phyloP scores from a whole-genome alignment of 2,888 invertebrate species.

The Drosophila tripunctata region DNA sequence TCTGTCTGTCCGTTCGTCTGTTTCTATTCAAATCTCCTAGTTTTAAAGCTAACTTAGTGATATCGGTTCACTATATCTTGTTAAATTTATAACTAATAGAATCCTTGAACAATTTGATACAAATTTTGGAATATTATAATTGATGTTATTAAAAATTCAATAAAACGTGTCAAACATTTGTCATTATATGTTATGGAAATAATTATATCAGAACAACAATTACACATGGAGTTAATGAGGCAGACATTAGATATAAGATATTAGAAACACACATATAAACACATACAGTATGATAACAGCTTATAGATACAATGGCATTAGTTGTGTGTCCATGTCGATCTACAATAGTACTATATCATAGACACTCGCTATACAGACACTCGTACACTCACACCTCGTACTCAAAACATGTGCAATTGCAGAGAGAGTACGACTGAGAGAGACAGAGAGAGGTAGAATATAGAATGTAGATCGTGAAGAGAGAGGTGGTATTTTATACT shows the following conservation, averaged over 20 bases:
- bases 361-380: not conserved
- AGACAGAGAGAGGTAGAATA: slow-evolving; percentile 11
- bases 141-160: too few relatives aligned
- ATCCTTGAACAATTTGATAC: too few relatives aligned
- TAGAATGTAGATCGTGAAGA: slow-evolving; percentile 18
- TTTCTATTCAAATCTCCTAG: too few relatives aligned
- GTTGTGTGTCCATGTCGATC: slow-evolving; percentile 31
- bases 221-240: slow-evolving; percentile 24
- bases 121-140: not conserved
- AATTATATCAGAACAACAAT: not conserved
- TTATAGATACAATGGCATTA: slow-evolving; percentile 12
- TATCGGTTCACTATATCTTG: too few relatives aligned
- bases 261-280: too few relatives aligned
- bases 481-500: slow-evolving; percentile 18
- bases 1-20: too few relatives aligned
- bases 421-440: slow-evolving; percentile 2
- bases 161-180: slow-evolving; percentile 21
- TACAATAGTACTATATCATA: too few relatives aligned
- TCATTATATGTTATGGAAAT: slow-evolving; percentile 9
- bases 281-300: slow-evolving; percentile 46
- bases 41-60: too few relatives aligned
- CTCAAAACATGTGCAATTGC: slow-evolving; percentile 56
- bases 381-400: not conserved
- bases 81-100: too few relatives aligned
- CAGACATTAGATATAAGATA: slow-evolving; percentile 20